Evolutionary conservation across 2,113 vertebrate genomes (phyloP).

Genomic region (Hiodon alosoides): DNA sequence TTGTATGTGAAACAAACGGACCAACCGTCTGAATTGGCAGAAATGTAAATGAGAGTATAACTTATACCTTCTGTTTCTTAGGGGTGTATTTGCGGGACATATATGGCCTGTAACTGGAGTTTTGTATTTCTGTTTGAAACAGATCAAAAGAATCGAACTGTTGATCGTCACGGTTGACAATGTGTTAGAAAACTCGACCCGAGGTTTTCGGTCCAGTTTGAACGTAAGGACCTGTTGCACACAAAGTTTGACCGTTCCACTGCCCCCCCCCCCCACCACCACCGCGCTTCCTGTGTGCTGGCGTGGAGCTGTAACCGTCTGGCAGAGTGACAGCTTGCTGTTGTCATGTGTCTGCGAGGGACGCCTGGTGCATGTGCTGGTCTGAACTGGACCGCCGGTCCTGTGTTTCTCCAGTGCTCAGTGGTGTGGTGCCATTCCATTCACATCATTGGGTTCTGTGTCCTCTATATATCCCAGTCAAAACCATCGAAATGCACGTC

Average conservation of each 20-base stretch:
- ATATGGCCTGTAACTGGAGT: conserved; percentile 38
- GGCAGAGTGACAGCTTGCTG: conserved; percentile 45
- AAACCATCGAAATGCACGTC: neutral
- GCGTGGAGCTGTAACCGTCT: conserved; percentile 50
- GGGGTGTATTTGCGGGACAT: neutral
- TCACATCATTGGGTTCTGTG: neutral
- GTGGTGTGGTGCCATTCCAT: neutral
- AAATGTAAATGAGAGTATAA: too few species aligned
- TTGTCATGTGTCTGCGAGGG: conserved; percentile 30
- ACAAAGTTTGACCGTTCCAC: conserved; percentile 67
- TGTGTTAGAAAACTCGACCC: conserved; percentile 94
- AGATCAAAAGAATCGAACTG: conserved; percentile 97
- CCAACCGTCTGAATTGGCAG: too few species aligned
- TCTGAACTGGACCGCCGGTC: neutral
- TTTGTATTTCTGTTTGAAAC: conserved; percentile 82
- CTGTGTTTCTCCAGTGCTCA: conserved; percentile 6
- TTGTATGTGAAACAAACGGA: neutral
- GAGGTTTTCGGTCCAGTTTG: conserved; percentile 83
- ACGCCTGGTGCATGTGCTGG: conserved; percentile 12
- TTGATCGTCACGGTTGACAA: conserved; percentile 96
- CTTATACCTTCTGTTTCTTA: neutral
- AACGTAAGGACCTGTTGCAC: conserved; percentile 82
- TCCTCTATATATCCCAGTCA: conserved; percentile 11
- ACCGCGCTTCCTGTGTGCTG: conserved; percentile 34
- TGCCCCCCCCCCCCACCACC: conserved; percentile 53